Conservation (phyloP, 2,113 vertebrate genomes). For the Camelus dromedarius region DNA sequence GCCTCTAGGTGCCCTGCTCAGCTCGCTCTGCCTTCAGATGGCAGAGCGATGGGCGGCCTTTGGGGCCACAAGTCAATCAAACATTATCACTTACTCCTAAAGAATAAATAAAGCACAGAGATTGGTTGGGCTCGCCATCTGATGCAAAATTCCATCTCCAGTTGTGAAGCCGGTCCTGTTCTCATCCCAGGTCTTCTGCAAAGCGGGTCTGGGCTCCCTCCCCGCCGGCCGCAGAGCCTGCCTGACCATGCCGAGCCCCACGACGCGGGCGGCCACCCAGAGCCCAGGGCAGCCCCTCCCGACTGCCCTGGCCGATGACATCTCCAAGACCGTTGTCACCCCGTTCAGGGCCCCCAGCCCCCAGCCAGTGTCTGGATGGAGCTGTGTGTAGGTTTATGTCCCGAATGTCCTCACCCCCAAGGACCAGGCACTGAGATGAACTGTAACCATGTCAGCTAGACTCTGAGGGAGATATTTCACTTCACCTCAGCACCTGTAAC, state of each 20-base stretch:
- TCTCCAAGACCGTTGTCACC: no score
- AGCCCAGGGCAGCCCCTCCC: neutral
- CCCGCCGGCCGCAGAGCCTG: neutral
- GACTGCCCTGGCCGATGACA: neutral
- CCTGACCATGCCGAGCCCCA: accelerated
- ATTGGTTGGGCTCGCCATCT: neutral
- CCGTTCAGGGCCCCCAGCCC: no score
- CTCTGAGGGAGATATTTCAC: neutral
- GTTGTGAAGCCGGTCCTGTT: neutral
- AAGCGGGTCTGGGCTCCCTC: neutral
- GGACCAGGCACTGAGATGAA: neutral
- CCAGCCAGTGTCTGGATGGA: neutral
- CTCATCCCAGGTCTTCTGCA: neutral
- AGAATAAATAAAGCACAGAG: neutral
- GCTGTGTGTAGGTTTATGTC: neutral
- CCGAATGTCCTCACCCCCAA: neutral
- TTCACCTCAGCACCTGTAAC: neutral
- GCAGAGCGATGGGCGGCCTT: neutral
- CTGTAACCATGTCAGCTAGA: neutral
- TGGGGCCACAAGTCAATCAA: neutral
- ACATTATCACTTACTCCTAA: neutral
- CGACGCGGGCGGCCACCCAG: neutral
- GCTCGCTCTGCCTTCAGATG: neutral
- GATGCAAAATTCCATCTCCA: neutral
- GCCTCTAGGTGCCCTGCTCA: neutral